These are phyloP conservation scores for Neodiprion lecontei DNA, from an alignment of 1,140 invertebrate genomes.

Conservation along the genomic window DNA sequence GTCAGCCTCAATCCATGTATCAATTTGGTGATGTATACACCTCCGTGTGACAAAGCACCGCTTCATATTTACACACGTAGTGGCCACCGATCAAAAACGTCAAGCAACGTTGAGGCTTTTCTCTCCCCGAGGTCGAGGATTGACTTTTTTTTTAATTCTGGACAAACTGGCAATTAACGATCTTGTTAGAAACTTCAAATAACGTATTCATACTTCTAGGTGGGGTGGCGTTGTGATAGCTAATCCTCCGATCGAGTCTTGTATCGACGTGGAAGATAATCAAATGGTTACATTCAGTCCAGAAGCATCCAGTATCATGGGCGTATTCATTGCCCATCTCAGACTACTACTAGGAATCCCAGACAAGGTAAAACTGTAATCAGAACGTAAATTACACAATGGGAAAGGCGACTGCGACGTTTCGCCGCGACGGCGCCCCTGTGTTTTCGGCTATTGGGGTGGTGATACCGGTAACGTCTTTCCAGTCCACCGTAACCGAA, in stretches of 20 bases:
- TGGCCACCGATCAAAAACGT: constrained; percentile 43
- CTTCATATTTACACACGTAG: constrained; percentile 73
- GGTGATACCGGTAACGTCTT: too few relatives aligned
- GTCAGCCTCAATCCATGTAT: constrained; percentile 82
- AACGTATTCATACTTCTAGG: constrained; percentile 43
- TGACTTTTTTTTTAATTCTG: not conserved
- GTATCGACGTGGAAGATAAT: constrained; percentile 48
- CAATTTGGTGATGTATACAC: constrained; percentile 85
- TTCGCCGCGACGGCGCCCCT: too few relatives aligned
- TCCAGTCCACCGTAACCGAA: too few relatives aligned
- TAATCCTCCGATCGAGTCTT: constrained; percentile 70
- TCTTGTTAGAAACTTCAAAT: too few relatives aligned
- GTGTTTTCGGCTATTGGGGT: too few relatives aligned
- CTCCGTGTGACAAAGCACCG: constrained; percentile 76
- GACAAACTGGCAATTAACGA: not conserved
- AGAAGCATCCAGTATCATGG: constrained; percentile 70
- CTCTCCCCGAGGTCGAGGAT: constrained; percentile 73
- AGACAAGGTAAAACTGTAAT: constrained; percentile 61
- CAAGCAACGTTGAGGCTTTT: constrained; percentile 53
- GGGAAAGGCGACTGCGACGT: not conserved
- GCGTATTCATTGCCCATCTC: constrained; percentile 80
- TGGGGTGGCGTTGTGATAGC: constrained; percentile 89
- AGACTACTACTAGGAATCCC: constrained; percentile 79
- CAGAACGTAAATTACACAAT: constrained; percentile 10
- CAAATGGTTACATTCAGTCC: constrained; percentile 57